Base-by-base conservation (phyloP, 2,888 invertebrate species). In the Oxytorus armatus region DNA sequence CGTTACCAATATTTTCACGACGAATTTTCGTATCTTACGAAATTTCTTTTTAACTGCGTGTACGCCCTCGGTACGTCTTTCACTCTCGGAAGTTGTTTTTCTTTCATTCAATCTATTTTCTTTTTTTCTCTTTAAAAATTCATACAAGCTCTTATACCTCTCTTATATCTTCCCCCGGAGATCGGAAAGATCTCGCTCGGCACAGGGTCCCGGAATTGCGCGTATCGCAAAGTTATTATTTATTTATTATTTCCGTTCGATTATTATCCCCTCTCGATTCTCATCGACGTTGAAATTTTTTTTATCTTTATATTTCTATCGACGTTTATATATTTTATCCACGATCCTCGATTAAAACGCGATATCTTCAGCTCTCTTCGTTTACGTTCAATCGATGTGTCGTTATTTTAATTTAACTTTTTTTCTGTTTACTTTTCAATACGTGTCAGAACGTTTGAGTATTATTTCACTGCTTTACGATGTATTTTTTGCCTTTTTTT, bases 141-240 rank as follows among this genome's bases (percentile, higher is more conserved):
- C 29, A 63, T 44, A 47, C 14, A 44, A 63, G n/a, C 16, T 29
- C 47, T 21, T 68, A 75, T 76, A 79, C 75, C 79, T 75, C 66
- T 70, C 29, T 72, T 59, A 66, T 55, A 76, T 79, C 57, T 66
- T 79, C 75, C 51, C 21, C 42, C 49, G 36, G n/a, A 25, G 36
- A 36, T 65, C 36, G 59, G 14, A 66, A 53, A 63, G 47, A 79
- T 70, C 49, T 63, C 42, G 69, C 47, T 75, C n/a, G 74, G 14
- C 68, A 69, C 51, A 51, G 59, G 42, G 57, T 79, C 73, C 55
- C 8, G 55, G 18, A 61, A 29, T 29, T n/a, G n/a, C n/a, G n/a
- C 18, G 21, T 11, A 23, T 21, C 42, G 33, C 44, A 4, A n/a
- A 51, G 51, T n/a, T 72, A 39, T 33, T 23, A 14, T 11, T 33